Evolutionary conservation across 2,888 invertebrate genomes (phyloP).

Genomic region (Saturnia pavonia): DNA sequence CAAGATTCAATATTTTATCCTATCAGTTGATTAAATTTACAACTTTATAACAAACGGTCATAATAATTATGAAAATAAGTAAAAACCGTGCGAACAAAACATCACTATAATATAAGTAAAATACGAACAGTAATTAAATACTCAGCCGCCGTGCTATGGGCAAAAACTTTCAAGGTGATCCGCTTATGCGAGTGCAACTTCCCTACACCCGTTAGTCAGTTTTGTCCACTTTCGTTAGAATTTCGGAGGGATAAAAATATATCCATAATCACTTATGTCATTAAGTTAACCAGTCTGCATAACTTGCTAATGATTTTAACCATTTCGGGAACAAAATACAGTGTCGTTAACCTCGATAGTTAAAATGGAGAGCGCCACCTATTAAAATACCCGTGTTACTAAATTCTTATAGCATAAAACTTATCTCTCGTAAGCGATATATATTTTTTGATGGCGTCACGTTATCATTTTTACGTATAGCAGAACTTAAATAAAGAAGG

Average conservation of each 20-base stretch:
- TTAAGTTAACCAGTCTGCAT: conserved; percentile 3
- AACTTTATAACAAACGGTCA: background rate
- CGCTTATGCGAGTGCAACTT: background rate
- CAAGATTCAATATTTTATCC: background rate
- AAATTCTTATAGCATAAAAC: background rate
- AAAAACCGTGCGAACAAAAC: background rate
- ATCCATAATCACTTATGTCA: background rate
- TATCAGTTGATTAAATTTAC: background rate
- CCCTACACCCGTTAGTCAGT: background rate
- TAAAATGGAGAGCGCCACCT: conserved; percentile 5
- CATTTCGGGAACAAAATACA: background rate
- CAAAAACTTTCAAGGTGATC: conserved; percentile 7
- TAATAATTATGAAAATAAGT: background rate
- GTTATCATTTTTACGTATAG: no score
- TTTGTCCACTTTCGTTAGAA: background rate
- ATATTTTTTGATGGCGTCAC: no score
- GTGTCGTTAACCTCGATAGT: conserved; percentile 4
- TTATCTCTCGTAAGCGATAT: no score
- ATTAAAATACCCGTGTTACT: background rate
- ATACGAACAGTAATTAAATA: background rate
- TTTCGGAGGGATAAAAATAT: background rate
- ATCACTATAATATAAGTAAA: background rate
- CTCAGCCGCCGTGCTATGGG: background rate
- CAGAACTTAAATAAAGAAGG: no score
- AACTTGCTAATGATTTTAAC: conserved; percentile 9